A percentile compares a stretch with the other conserved stretches of the same genome.
These are phyloP conservation scores for Mongoloraphidia duomilia DNA, from an alignment of 2,888 invertebrate species.

Conservation along the genomic window DNA sequence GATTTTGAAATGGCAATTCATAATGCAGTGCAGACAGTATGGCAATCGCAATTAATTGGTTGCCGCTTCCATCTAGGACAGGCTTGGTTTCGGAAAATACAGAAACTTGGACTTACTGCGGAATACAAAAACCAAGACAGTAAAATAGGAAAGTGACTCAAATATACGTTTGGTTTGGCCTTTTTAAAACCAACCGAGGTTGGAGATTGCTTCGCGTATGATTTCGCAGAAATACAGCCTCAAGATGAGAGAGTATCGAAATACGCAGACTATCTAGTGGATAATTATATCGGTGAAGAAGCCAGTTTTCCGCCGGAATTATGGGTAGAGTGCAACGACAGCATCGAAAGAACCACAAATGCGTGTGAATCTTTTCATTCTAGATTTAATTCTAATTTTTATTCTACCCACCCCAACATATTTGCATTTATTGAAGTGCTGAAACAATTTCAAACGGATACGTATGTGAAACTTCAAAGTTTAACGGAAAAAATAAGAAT, in stretches of 20 bases:
- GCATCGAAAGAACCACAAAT: too few relatives aligned
- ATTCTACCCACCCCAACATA: too few relatives aligned
- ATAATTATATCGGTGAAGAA: constrained; percentile 1
- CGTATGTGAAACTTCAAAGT: too few relatives aligned
- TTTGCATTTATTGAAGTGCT: too few relatives aligned
- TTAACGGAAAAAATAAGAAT: too few relatives aligned
- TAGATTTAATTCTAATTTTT: too few relatives aligned
- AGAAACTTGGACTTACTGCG: background rate
- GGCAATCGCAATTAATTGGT: background rate
- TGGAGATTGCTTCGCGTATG: constrained; percentile 1
- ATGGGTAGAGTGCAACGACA: too few relatives aligned
- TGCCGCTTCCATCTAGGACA: constrained; percentile 1
- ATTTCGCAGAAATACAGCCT: background rate
- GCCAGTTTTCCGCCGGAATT: constrained; percentile 2
- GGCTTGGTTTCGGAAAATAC: constrained; percentile 3
- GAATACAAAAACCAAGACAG: constrained; percentile 1
- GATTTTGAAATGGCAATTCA: background rate
- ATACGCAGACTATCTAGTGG: constrained; percentile 1
- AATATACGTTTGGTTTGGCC: background rate
- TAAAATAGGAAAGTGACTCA: background rate
- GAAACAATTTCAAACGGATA: too few relatives aligned
- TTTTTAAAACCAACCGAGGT: constrained; percentile 1
- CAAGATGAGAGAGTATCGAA: background rate
- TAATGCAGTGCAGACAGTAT: background rate
- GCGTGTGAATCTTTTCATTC: too few relatives aligned